A percentile compares a stretch with the other conserved stretches of the same genome.
These are phyloP conservation scores for Amphipoea lucens DNA, from an alignment of 2,888 invertebrate species.

Conservation along the genomic window DNA sequence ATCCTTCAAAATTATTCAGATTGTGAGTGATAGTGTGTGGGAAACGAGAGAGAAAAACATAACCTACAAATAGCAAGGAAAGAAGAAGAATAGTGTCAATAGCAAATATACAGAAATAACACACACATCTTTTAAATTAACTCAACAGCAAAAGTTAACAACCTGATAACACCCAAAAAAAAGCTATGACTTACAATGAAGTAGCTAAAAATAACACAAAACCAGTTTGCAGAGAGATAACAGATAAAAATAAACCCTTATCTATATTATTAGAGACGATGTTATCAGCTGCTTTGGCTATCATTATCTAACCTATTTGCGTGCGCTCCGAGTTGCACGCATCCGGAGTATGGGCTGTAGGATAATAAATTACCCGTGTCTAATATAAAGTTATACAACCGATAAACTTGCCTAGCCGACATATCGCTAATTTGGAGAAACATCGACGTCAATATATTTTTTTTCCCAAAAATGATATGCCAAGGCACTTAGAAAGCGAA, in stretches of 20 bases:
- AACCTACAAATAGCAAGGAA: too few relatives aligned
- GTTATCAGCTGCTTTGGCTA: slow-evolving; percentile 36
- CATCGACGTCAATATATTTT: too few relatives aligned
- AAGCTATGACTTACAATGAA: slow-evolving; percentile 32
- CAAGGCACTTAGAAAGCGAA: too few relatives aligned
- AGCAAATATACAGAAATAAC: too few relatives aligned
- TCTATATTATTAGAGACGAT: slow-evolving; percentile 45
- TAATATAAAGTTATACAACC: neutral
- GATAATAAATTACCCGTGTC: slow-evolving; percentile 1
- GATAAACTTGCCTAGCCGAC: neutral
- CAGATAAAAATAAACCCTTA: slow-evolving; percentile 53
- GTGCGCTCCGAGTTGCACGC: neutral
- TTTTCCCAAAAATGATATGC: too few relatives aligned
- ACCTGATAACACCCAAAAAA: neutral
- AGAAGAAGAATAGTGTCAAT: too few relatives aligned
- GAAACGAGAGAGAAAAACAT: too few relatives aligned
- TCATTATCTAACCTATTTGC: slow-evolving; percentile 33
- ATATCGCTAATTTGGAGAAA: too few relatives aligned
- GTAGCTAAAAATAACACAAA: slow-evolving; percentile 53
- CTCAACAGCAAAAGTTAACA: neutral
- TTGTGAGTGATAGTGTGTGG: too few relatives aligned
- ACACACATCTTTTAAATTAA: too few relatives aligned
- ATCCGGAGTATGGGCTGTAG: slow-evolving; percentile 17
- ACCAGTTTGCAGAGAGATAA: slow-evolving; percentile 48
- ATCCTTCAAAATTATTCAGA: too few relatives aligned